phyloP scores from a whole-genome alignment of 2,888 invertebrate species.

The Disparrhopalites patrizii region DNA sequence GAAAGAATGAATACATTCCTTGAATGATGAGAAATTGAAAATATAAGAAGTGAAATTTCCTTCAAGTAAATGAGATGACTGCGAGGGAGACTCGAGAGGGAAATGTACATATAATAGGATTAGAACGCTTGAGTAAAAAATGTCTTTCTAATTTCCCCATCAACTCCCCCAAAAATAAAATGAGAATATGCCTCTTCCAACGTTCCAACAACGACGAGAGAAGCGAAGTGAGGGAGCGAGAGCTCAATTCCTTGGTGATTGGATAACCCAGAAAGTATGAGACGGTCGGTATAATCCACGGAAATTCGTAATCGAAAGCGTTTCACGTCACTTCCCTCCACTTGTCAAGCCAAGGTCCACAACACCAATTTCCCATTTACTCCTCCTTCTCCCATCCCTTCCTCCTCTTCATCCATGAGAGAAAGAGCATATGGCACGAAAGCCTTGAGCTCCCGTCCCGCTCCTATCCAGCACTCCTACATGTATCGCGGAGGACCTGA shows the following conservation, averaged over 20 bases:
- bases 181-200: too few species aligned
- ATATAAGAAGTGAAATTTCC: too few species aligned
- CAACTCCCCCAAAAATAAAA: too few species aligned
- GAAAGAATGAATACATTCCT: not conserved
- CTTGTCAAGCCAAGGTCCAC: conserved; percentile 33
- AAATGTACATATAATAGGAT: not conserved
- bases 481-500: too few species aligned
- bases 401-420: too few species aligned
- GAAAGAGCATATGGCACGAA: too few species aligned
- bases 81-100: too few species aligned
- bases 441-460: too few species aligned
- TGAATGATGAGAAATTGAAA: not conserved
- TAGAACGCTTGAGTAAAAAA: not conserved
- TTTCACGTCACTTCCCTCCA: conserved; percentile 30
- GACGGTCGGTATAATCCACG: conserved; percentile 28
- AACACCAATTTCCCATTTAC: conserved; percentile 31
- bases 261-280: too few species aligned
- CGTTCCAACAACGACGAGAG: not conserved
- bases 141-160: not conserved
- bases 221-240: not conserved
- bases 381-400: conserved; percentile 16
- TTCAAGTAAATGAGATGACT: too few species aligned
- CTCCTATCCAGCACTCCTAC: too few species aligned
- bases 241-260: not conserved
- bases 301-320: conserved; percentile 35